Evolutionary conservation across 2,888 invertebrate genomes (phyloP), one percentile per base, ranked within the genome.

Genomic region (Pollenia angustigena): DNA sequence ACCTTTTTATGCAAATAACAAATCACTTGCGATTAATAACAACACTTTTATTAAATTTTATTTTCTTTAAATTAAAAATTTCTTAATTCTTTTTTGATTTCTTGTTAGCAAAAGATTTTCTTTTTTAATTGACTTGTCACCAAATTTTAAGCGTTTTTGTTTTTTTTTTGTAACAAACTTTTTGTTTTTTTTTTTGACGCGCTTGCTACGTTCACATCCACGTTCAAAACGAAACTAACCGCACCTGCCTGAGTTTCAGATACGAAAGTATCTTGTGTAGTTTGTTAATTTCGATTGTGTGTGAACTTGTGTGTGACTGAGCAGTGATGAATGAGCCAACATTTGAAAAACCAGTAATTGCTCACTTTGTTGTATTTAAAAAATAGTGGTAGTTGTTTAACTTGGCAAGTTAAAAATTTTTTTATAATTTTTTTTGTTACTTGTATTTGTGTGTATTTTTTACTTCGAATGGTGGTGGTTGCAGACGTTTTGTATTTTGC

Each of bases 221-320:
- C 92, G 91, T 92, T 90, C 92, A 90, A 92, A 91, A 91, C 91
- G 89, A 91, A 92, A 92, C 92, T 92, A 90, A 92, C 90, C 92
- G 91, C 92, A 92, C 92, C 92, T 92, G 92, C 92, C 90, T 89
- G 62, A 89, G 71, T 64, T 85, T 44, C 88, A 88, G 88, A 87
- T 89, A 87, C 89, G 89, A 88, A 89, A 89, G 88, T 89, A 85
- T 82, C 88, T 88, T 85, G 81, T 89, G 72, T 88, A 85, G 84
- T 69, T 83, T 71, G 46, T 52, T 62, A 69, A 14, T 40, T 62
- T 69, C 12, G 69, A 69, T 3, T 71, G 32, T n/a, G 40, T 68
- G 60, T 84, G 50, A 69, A 84, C 81, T 81, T 83, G 86, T 81
- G 75, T 78, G 40, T 76, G 64, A 42, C 18, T 56, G 48, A 80